Evolutionary conservation across 1,140 invertebrate species (phyloP), one percentile per base, ranked within the genome.

Genomic region (Adelges cooleyi): DNA sequence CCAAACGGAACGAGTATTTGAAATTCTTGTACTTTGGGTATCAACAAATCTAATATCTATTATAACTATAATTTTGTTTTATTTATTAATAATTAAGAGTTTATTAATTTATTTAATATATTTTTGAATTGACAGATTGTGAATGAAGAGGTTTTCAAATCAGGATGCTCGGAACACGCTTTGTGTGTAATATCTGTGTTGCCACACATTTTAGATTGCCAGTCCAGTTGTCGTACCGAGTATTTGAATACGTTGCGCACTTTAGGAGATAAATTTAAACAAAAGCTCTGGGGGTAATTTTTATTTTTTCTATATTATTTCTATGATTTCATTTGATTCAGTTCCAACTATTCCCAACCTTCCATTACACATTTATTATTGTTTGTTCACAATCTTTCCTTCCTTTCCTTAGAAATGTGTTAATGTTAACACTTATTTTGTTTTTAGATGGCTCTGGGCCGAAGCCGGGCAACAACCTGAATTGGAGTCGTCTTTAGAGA

Each of bases 131-230:
- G 22, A 13, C 74, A 84, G 78, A 75, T 86, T 38, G 71, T 79
- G 8, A 74, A 80, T 72, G 81, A 87, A 52, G 74, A 80, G 0
- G 77, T 78, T 0, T 78, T 97, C 67, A 86, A 85, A 67, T 78
- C 81, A 3, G 79, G 82, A 2, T 98, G 94, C 75, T 85, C 87
- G 65, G 83, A 90, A 49, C 86, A 88, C 73, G 89, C 91, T 23
- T 77, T 98, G 3, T 99, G 97, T 75, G 85, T 99, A 20, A 82
- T 99, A 36, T 86, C 95, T 2, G 83, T 99, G 9, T 75, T 99
- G 52, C 97, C 97, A 0, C 92, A 98, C 72, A 96, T 99, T 69
- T 81, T 98, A 6, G 96, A 99, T 76, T 99, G 97, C 75, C 91
- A 98, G 74, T 82, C 94, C 0, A 81, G 89, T 20, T 99, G 97